Evolutionary conservation across 2,113 vertebrate species (phyloP).

Genomic region (human): DNA sequence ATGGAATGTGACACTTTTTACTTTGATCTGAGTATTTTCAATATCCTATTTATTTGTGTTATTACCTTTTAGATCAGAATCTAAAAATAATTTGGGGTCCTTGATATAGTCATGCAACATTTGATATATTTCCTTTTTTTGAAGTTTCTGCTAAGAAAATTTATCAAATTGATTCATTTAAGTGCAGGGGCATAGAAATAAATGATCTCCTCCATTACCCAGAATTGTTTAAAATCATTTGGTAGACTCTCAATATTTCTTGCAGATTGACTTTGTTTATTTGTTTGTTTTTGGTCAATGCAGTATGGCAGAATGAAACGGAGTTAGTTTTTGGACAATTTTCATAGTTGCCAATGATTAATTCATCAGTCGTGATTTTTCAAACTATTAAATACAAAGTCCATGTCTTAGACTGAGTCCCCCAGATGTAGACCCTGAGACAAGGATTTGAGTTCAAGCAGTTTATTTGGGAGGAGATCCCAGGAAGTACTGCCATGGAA

Average conservation of each 20-base stretch:
- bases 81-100: not conserved
- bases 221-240: slow-evolving; percentile 35
- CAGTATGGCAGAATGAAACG: not conserved
- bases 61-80: not conserved
- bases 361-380: not conserved
- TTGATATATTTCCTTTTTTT: not conserved
- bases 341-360: not conserved
- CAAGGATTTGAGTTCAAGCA: not conserved
- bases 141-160: not conserved
- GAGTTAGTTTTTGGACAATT: not conserved
- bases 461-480: not conserved
- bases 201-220: not conserved
- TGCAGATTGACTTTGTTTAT: not conserved
- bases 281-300: not conserved
- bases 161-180: not conserved
- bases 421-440: not conserved
- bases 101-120: not conserved
- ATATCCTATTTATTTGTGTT: not conserved
- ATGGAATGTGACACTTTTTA: not conserved
- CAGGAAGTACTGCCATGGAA: not conserved
- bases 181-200: not conserved
- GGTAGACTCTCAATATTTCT: slow-evolving; percentile 14
- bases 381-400: not conserved
- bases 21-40: not conserved
- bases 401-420: not conserved